Conservation (phyloP, 64 coral and sea anemone species). For the Actinia tenebrosa region DNA sequence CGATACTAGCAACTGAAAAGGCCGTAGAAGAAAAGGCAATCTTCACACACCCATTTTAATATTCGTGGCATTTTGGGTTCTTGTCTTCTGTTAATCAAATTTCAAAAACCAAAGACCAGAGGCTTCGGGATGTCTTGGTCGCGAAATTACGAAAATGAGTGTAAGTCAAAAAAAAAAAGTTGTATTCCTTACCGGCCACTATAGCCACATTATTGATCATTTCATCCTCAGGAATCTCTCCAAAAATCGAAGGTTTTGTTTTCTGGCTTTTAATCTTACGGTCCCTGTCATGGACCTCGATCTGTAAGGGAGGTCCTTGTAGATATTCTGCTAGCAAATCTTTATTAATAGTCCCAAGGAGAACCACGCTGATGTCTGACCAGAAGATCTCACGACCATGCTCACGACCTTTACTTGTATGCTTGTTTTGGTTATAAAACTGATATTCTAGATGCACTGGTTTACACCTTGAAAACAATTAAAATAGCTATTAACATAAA, state of each 20-base stretch:
- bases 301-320: constrained; percentile 67
- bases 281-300: constrained; percentile 92
- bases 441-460: constrained; percentile 69
- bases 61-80: too few species aligned
- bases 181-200: constrained; percentile 57
- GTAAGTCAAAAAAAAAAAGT: too few species aligned
- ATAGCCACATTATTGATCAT: constrained; percentile 91
- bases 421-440: constrained; percentile 75
- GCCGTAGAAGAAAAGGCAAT: too few species aligned
- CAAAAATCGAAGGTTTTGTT: constrained; percentile 74
- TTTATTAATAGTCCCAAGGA: constrained; percentile 83
- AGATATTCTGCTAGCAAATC: constrained; percentile 73
- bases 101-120: too few species aligned
- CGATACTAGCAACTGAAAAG: too few species aligned
- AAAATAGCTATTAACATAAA: neutral
- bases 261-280: constrained; percentile 72
- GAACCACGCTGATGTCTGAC: constrained; percentile 81
- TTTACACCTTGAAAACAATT: constrained; percentile 56
- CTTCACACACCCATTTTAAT: too few species aligned
- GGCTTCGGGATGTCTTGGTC: too few species aligned
- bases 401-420: constrained; percentile 57
- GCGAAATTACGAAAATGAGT: too few species aligned
- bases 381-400: constrained; percentile 81
- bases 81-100: too few species aligned
- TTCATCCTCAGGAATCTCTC: constrained; percentile 80